Conservation (phyloP, 2,113 vertebrate species). For the Equus quagga region DNA sequence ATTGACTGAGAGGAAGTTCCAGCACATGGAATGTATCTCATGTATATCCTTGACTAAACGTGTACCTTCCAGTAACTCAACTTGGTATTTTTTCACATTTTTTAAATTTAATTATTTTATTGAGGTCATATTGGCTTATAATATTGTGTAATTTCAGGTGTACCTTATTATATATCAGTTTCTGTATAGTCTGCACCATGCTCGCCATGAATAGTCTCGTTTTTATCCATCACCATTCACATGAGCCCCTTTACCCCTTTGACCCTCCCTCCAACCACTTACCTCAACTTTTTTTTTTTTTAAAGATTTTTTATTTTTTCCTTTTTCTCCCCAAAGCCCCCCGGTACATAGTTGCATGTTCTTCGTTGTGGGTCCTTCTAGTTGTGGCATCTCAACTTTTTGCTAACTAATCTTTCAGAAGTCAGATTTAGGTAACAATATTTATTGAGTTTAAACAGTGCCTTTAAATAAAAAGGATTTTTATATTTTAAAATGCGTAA, state of each 20-base stretch:
- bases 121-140: too few species aligned
- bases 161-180: too few species aligned
- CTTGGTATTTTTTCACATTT: neutral
- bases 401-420: neutral
- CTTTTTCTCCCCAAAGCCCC: too few species aligned
- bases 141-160: too few species aligned
- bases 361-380: too few species aligned
- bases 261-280: neutral
- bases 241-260: too few species aligned
- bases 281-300: neutral
- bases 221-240: too few species aligned
- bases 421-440: neutral
- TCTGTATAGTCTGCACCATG: too few species aligned
- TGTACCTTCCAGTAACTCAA: neutral
- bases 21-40: neutral
- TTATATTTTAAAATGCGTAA: neutral
- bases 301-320: too few species aligned
- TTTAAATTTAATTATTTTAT: too few species aligned
- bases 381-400: neutral
- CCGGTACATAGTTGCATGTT: too few species aligned
- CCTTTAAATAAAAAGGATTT: neutral
- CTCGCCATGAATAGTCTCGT: too few species aligned
- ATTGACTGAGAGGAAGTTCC: neutral
- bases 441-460: neutral
- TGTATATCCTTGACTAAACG: neutral